A percentile compares a stretch with the other conserved stretches of the same genome.
phyloP scores from a whole-genome alignment of 1,140 invertebrate genomes.

The Helicoverpa armigera region DNA sequence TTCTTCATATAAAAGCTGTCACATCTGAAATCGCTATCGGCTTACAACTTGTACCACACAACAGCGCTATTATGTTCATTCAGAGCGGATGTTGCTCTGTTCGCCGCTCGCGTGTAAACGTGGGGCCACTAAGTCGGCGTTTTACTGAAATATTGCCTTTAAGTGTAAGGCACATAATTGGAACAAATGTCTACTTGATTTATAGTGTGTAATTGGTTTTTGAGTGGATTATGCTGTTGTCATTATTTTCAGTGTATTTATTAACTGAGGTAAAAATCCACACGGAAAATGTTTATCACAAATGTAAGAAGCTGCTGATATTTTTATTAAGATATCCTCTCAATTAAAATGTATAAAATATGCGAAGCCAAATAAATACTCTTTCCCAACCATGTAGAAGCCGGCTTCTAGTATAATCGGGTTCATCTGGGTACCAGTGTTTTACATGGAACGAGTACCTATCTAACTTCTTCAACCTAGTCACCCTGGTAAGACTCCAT shows the following conservation, averaged over 20 bases:
- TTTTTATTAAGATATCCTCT: too few species aligned
- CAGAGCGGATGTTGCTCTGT: constrained; percentile 64
- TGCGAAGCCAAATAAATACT: too few species aligned
- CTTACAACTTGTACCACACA: constrained; percentile 49
- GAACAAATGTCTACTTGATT: constrained; percentile 16
- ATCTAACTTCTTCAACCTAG: too few species aligned
- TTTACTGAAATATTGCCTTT: neutral
- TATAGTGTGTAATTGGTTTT: neutral
- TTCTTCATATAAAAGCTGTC: too few species aligned
- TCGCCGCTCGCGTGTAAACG: constrained; percentile 39
- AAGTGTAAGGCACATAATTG: neutral
- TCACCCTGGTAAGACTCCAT: too few species aligned
- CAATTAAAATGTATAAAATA: too few species aligned
- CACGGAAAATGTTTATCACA: too few species aligned
- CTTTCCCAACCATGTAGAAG: too few species aligned
- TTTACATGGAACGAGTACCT: too few species aligned
- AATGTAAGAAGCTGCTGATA: too few species aligned
- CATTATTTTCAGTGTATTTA: neutral
- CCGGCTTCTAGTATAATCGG: too few species aligned
- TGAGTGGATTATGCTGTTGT: neutral
- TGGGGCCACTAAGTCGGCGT: constrained; percentile 66
- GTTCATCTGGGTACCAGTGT: too few species aligned
- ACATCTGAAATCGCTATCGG: constrained; percentile 18
- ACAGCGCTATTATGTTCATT: constrained; percentile 60
- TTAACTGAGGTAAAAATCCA: neutral